phyloP scores from a whole-genome alignment of 1,140 invertebrate species.

The Nasonia longicornis region DNA sequence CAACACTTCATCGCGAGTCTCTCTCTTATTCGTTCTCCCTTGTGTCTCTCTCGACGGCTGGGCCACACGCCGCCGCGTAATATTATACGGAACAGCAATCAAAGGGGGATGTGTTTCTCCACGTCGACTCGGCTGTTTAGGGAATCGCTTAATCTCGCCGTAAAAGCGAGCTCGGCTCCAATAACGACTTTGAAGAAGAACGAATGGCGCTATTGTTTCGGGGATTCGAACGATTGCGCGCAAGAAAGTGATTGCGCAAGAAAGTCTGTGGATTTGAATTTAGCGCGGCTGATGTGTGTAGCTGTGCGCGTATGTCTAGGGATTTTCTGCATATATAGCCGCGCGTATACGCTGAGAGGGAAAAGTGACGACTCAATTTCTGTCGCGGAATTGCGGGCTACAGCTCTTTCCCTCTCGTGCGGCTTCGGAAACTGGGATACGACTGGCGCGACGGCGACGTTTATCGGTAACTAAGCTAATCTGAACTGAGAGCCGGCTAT shows the following conservation, averaged over 20 bases:
- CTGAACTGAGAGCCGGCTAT: slow-evolving; percentile 38
- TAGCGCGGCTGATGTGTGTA: not conserved
- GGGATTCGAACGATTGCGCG: not conserved
- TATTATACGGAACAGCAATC: slow-evolving; percentile 37
- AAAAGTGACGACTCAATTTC: slow-evolving; percentile 44
- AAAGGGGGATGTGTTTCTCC: slow-evolving; percentile 17
- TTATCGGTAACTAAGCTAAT: slow-evolving; percentile 65
- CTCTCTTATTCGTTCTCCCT: not conserved
- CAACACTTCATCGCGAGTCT: not conserved
- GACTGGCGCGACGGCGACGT: slow-evolving; percentile 51
- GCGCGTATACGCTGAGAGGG: not conserved
- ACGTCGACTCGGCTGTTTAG: slow-evolving; percentile 17
- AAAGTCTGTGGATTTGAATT: not conserved
- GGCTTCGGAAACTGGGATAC: slow-evolving; percentile 47
- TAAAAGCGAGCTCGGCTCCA: slow-evolving; percentile 12
- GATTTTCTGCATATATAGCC: no score
- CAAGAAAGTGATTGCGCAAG: not conserved
- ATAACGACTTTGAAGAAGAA: slow-evolving; percentile 5
- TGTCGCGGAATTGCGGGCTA: slow-evolving; percentile 46
- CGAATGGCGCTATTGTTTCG: not conserved
- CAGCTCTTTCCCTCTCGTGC: not conserved
- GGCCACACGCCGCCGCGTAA: slow-evolving; percentile 1
- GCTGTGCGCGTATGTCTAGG: no score
- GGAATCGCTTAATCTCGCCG: slow-evolving; percentile 28
- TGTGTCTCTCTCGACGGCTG: not conserved